A percentile compares a stretch with the other conserved stretches of the same genome.
These are phyloP conservation scores for Heliopora coerulea DNA, from an alignment of 92 coral and sea anemone genomes.

Conservation along the genomic window DNA sequence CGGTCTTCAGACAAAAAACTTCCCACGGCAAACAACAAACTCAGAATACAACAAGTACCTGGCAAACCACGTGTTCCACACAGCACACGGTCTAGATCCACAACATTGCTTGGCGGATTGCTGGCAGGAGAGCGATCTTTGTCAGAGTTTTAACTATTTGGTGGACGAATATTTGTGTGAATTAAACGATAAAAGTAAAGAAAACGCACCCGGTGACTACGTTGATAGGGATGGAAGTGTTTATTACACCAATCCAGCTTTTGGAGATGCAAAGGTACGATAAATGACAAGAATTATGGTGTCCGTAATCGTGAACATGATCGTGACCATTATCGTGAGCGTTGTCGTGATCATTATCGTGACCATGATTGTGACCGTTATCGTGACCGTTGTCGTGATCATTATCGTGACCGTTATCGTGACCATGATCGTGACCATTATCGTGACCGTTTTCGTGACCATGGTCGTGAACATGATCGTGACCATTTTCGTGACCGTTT, in stretches of 20 bases:
- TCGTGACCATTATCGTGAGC: too few relatives aligned
- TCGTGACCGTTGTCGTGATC: too few relatives aligned
- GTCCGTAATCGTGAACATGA: too few relatives aligned
- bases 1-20: background rate
- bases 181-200: background rate
- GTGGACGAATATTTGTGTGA: background rate
- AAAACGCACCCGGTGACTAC: constrained; percentile 2
- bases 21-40: background rate
- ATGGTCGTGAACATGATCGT: too few relatives aligned
- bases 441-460: too few relatives aligned
- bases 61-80: background rate
- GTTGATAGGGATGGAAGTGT: background rate
- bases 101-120: constrained; percentile 28
- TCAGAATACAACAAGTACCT: constrained; percentile 1
- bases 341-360: too few relatives aligned
- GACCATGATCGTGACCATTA: too few relatives aligned
- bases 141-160: constrained; percentile 23
- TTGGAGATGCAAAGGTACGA: background rate
- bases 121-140: constrained; percentile 1
- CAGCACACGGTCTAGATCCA: constrained; percentile 5
- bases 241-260: constrained; percentile 8
- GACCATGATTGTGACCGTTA: too few relatives aligned
- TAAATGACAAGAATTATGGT: too few relatives aligned
- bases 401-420: too few relatives aligned
- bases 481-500: too few relatives aligned